Evolutionary conservation across 2,888 invertebrate species (phyloP).

Genomic region (Axea sp.): DNA sequence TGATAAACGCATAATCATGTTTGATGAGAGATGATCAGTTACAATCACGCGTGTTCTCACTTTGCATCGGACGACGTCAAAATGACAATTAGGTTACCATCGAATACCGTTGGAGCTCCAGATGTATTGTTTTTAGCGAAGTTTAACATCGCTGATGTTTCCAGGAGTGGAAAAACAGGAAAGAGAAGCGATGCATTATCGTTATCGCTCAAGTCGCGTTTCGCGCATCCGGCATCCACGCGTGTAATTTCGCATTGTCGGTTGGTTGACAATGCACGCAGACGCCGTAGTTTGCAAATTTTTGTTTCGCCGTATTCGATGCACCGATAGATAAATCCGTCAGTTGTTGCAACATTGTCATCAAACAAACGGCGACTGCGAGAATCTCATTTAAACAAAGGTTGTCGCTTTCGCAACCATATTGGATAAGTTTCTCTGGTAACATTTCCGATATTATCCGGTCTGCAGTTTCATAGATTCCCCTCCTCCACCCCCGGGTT

Average conservation of each 20-base stretch:
- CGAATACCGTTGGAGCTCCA: no score
- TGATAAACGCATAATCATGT: no score
- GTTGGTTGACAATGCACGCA: slow-evolving; percentile 14
- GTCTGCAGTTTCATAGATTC: slow-evolving; percentile 19
- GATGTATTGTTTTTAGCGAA: no score
- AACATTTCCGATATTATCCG: slow-evolving; percentile 54
- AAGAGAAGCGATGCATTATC: slow-evolving; percentile 41
- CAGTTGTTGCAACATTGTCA: slow-evolving; percentile 19
- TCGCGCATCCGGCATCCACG: slow-evolving; percentile 29
- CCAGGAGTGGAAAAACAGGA: slow-evolving; percentile 31
- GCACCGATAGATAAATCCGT: slow-evolving; percentile 39
- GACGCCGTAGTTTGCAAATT: slow-evolving; percentile 9
- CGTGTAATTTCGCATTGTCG: slow-evolving; percentile 32
- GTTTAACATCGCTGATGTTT: no score
- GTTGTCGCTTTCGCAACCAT: slow-evolving; percentile 15
- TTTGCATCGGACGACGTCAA: no score
- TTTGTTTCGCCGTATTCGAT: slow-evolving; percentile 16
- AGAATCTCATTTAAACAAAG: slow-evolving; percentile 37
- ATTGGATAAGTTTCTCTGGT: slow-evolving; percentile 48
- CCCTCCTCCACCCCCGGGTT: slow-evolving; percentile 11
- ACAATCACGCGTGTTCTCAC: no score
- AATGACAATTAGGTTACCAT: no score
- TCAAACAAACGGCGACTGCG: slow-evolving; percentile 23
- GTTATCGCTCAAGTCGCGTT: slow-evolving; percentile 27
- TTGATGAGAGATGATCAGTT: no score